Conservation (phyloP, 2,888 invertebrate genomes). For the Diadegma fenestrale region DNA sequence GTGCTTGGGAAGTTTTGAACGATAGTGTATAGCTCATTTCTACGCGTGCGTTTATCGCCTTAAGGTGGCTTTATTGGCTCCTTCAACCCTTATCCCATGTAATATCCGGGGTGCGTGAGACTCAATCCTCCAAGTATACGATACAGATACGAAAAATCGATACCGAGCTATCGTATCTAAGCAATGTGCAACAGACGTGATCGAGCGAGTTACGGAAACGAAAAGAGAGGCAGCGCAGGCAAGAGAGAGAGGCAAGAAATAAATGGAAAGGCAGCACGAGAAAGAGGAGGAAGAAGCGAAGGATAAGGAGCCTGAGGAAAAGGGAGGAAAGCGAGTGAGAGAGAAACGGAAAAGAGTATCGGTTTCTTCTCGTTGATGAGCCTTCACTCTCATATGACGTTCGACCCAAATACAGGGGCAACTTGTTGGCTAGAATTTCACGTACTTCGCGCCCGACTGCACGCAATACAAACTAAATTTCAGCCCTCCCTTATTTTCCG, state of each 20-base stretch:
- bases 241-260: neutral
- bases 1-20: neutral
- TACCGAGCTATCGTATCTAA: conserved; percentile 39
- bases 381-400: conserved; percentile 40
- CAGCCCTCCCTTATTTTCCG: neutral
- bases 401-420: conserved; percentile 8
- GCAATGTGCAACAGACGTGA: conserved; percentile 39
- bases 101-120: conserved; percentile 65
- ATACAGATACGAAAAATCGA: conserved; percentile 50
- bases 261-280: neutral
- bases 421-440: conserved; percentile 17
- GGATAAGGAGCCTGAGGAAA: conserved; percentile 6
- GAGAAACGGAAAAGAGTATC: conserved; percentile 17
- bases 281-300: neutral
- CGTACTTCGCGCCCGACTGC: neutral
- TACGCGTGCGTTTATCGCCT: conserved; percentile 56
- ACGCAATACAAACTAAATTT: neutral
- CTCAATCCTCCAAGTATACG: conserved; percentile 29
- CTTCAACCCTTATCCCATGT: conserved; percentile 62
- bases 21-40: neutral
- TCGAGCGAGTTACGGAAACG: conserved; percentile 26
- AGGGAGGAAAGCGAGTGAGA: neutral
- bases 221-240: neutral
- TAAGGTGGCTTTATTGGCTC: conserved; percentile 58
- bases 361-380: conserved; percentile 39